Evolutionary conservation across 2,113 vertebrate species (phyloP), one percentile per base, ranked within the genome.

Genomic region (Clinocottus analis): DNA sequence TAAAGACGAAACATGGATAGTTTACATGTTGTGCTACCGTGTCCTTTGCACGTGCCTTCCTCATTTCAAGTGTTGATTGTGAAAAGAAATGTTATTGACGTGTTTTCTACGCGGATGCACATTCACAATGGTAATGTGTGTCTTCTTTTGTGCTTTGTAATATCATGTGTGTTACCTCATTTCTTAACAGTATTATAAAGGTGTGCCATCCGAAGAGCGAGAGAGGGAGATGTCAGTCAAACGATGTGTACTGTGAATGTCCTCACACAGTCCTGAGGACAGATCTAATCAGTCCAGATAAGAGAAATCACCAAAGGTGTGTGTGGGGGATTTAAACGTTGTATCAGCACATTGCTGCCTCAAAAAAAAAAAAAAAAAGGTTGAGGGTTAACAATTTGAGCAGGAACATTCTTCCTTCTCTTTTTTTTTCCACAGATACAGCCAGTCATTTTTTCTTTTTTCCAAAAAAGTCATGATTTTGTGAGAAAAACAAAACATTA

Each of bases 401-500:
- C 27, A 10, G 29, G 39, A 49, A 55, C 43, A 49, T 68, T 78
- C 0, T 0, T 47, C 19, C 21, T 60, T n/a, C 11, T 77, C 4
- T 63, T 25, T 33, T 45, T 41, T 78, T 73, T 72, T 55, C 55
- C 49, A 56, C 37, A 27, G 51, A 60, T 43, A 56, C 0, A 69
- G 53, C 19, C 1, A 27, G 49, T 35, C 1, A 61, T 39, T 43
- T 62, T 39, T 43, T 14, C 53, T 45, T 43, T 51, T 58, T 33
- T 63, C 7, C 14, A 39, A 71, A 64, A n/a, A 64, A 33, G 13
- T 21, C 76, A 81, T 29, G 17, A 59, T 70, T 85, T 61, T 58
- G 31, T 69, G 66, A 41, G 2, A 41, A 12, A 41, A 33, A 31
- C 2, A 85, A 74, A 35, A 45, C 65, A 69, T 83, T 41, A 71